A percentile compares a stretch with the other conserved stretches of the same genome.
Evolutionary conservation across 1,140 invertebrate species (phyloP).

Genomic region (Aphidius ervi): DNA sequence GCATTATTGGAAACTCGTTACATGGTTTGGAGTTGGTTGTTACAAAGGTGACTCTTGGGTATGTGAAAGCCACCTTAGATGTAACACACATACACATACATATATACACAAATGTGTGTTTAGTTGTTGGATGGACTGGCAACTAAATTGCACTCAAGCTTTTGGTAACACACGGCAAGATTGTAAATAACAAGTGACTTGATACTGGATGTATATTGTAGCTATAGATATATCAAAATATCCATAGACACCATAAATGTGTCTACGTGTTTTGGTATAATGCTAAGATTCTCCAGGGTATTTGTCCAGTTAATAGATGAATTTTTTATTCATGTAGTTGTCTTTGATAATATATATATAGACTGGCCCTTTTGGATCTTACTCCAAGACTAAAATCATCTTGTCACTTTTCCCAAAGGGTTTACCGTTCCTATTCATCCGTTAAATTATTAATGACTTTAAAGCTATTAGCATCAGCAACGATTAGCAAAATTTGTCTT

Average conservation of each 20-base stretch:
- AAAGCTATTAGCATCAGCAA: too few species aligned
- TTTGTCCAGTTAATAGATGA: too few species aligned
- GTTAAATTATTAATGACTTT: too few species aligned
- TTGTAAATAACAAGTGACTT: slow-evolving; percentile 2
- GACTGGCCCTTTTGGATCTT: too few species aligned
- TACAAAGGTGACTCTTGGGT: slow-evolving; percentile 19
- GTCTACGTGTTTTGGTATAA: too few species aligned
- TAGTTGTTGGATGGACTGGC: slow-evolving; percentile 16
- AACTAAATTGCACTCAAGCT: slow-evolving; percentile 20
- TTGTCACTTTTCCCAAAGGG: too few species aligned
- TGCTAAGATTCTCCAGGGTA: too few species aligned
- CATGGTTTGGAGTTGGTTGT: slow-evolving; percentile 39
- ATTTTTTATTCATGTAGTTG: too few species aligned
- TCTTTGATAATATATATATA: too few species aligned
- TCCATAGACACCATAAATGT: slow-evolving; percentile 8
- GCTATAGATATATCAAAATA: background rate
- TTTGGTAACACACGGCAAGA: slow-evolving; percentile 4
- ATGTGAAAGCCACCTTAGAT: background rate
- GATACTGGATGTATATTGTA: background rate
- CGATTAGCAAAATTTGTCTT: too few species aligned
- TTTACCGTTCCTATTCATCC: too few species aligned
- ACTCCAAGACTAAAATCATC: too few species aligned
- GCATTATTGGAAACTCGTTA: slow-evolving; percentile 55
- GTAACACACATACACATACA: background rate
- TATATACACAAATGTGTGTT: slow-evolving; percentile 17